A percentile compares a stretch with the other conserved stretches of the same genome.
Evolutionary conservation across 64 coral and sea anemone species (phyloP).

Genomic region (Cladopsammia gracilis): DNA sequence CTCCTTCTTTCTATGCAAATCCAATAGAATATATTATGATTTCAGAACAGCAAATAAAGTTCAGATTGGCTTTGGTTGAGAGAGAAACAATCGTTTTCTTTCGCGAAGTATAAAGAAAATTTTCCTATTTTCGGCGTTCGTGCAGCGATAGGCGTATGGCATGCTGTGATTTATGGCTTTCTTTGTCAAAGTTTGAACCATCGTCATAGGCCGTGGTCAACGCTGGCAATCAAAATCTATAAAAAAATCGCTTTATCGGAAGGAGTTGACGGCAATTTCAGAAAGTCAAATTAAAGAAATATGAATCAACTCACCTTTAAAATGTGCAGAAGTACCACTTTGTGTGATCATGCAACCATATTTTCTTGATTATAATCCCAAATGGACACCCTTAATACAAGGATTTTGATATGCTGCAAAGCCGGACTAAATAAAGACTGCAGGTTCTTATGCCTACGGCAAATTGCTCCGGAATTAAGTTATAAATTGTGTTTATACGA

Average conservation of each 20-base stretch:
- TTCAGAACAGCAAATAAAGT: neutral
- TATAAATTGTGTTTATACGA: constrained; percentile 34
- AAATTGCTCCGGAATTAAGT: constrained; percentile 3
- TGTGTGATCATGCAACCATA: neutral
- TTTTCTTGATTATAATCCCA: neutral
- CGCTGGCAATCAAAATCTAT: neutral
- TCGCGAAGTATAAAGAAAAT: neutral
- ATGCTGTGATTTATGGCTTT: neutral
- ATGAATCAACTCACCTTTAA: neutral
- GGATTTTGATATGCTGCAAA: neutral
- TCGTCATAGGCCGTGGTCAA: neutral
- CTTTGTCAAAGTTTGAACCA: neutral
- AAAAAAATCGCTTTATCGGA: neutral
- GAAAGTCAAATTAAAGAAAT: neutral
- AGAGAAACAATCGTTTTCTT: neutral
- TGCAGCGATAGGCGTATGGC: neutral
- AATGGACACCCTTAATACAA: neutral
- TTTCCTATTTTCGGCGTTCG: neutral
- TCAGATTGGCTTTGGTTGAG: neutral
- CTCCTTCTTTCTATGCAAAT: neutral
- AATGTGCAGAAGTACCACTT: neutral
- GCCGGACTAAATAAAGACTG: neutral
- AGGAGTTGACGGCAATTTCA: neutral
- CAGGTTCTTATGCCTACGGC: constrained; percentile 1
- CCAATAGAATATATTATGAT: constrained; percentile 4